Base-by-base conservation (phyloP, 2,113 vertebrate species). In the Elaphurus davidianus region DNA sequence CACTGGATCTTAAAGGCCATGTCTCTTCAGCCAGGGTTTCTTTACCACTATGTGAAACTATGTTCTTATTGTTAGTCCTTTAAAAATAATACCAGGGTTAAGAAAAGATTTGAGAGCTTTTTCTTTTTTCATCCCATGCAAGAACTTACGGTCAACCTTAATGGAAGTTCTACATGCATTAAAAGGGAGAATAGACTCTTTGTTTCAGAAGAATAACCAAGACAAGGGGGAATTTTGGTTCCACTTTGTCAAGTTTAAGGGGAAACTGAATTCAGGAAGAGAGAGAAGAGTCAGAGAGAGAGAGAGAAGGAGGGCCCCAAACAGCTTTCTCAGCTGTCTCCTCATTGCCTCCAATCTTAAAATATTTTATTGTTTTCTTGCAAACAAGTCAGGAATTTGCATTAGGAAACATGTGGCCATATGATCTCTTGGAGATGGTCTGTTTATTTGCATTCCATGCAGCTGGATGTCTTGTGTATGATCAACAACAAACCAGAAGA, bases 161-260 rank as follows among this genome's bases (percentile, higher is more conserved):
- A 97, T 94, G 89, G 93, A 95, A 91, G 95, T 90, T 95, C 92
- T 97, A 95, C 82, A 87, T 81, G 57, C 95, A 94, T 88, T 92
- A 52, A 96, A 97, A 91, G 90, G 76, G 79, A 98, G 97, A 98
- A 98, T 83, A 91, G 97, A 83, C 81, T 59, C 97, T 97, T 98
- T 98, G 96, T 98, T 97, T 98, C 98, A 98, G 96, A 98, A 98
- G 97, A 97, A 98, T 96, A 87, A 91, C 85, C 85, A 97, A 92
- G 97, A 95, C 96, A 97, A 96, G 91, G 97, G 92, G 94, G 90
- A 71, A 79, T 97, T 97, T 96, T 83, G 95, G 96, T 88, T 98
- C 95, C 95, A 97, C 89, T 95, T 98, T 96, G 79, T 98, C 96
- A 94, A 94, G 97, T 40, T 59, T 97, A 98, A 98, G 93, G 96